Evolutionary conservation across 2,113 vertebrate species (phyloP).

Genomic region (Gymnarchus niloticus): DNA sequence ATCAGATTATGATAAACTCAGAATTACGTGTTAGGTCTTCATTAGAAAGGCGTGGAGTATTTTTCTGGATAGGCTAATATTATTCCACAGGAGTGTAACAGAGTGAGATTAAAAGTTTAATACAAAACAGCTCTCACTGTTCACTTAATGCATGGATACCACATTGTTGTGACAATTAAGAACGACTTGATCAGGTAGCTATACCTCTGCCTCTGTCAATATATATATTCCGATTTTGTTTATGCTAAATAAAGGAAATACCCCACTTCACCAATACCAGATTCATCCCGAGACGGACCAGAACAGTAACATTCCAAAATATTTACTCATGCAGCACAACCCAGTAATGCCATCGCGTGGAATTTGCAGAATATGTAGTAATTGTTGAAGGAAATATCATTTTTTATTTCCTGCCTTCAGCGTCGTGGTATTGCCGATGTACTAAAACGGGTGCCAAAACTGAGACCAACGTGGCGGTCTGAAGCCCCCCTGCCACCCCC

Average conservation of each 20-base stretch:
- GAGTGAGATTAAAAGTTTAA: no score
- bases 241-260: no score
- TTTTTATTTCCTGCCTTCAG: background rate
- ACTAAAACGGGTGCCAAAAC: background rate
- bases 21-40: no score
- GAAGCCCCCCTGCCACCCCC: background rate
- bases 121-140: no score
- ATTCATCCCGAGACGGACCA: background rate
- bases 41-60: no score
- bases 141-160: no score
- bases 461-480: background rate
- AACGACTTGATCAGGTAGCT: no score
- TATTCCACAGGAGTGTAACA: no score
- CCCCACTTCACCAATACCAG: background rate
- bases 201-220: no score
- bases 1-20: background rate
- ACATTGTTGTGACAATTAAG: no score
- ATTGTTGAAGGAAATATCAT: background rate
- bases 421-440: background rate
- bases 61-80: no score
- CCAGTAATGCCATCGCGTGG: background rate
- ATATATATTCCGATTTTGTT: no score
- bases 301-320: background rate
- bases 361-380: background rate
- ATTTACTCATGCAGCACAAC: conserved; percentile 6